Conservation (phyloP, 2,888 invertebrate species). For the Neuroscelio doddi region DNA sequence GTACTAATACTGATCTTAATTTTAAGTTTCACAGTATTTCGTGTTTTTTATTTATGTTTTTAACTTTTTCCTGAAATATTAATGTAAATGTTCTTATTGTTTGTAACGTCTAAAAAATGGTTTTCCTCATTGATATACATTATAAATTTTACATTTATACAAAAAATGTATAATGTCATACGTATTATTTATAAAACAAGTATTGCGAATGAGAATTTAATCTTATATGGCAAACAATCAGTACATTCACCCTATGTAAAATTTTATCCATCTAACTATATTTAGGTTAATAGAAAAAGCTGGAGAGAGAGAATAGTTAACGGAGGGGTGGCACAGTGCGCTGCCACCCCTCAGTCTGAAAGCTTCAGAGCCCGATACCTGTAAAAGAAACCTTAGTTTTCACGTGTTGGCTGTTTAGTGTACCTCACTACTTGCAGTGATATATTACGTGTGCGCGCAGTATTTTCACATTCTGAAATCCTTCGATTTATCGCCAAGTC, state of each 20-base stretch:
- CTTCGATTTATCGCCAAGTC: too few species aligned
- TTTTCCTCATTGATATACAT: conserved; percentile 5
- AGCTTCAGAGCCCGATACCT: conserved; percentile 40
- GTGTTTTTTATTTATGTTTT: neutral
- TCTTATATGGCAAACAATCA: too few species aligned
- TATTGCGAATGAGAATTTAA: too few species aligned
- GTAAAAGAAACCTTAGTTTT: conserved; percentile 52
- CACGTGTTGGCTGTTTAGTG: conserved; percentile 64
- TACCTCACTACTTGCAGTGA: conserved; percentile 51
- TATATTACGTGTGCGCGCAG: conserved; percentile 46
- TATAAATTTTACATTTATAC: conserved; percentile 3
- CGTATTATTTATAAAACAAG: too few species aligned
- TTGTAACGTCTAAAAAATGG: neutral
- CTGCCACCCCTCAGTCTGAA: conserved; percentile 34
- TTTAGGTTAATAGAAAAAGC: conserved; percentile 37
- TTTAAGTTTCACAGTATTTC: too few species aligned
- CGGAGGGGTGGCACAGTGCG: conserved; percentile 36
- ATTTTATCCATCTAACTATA: conserved; percentile 27
- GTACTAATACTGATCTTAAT: too few species aligned
- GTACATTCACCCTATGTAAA: too few species aligned
- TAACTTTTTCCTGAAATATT: too few species aligned
- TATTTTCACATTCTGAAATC: conserved; percentile 1
- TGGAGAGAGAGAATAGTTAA: conserved; percentile 32
- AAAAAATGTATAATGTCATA: too few species aligned
- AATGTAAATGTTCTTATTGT: neutral